Base-by-base conservation (phyloP, 2,797 vertebrate species). In the Glossophaga mutica region DNA sequence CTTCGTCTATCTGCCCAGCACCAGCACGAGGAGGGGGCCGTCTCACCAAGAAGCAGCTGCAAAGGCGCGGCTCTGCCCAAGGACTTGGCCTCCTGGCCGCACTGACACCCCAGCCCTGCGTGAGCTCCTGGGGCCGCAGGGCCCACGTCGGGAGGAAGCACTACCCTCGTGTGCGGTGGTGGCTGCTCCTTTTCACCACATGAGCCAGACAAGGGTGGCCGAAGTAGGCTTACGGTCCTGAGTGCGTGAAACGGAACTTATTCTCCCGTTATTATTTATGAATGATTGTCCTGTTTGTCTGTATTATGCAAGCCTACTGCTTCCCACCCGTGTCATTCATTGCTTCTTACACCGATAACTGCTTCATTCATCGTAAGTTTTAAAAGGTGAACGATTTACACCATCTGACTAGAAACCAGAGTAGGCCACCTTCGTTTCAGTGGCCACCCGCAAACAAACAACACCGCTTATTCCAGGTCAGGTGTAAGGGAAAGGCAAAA, bases 11-110 rank as follows among this genome's bases (percentile, higher is more conserved):
- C 76, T 65, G 26, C 50, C 97, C 71, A 83, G 91, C 89, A 87
- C 34, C 50, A 34, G 62, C 42, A 65, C 70, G 70, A 83, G n/a
- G 10, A 94, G 55, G 68, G 55, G 78, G 77, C 34, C 11, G 83
- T 42, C 59, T 96, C 88, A 93, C 84, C 88, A 96, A 92, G 90
- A 78, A 94, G 94, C 50, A 57, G 90, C 71, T 15, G 14, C 79
- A 39, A 78, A 91, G 79, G 92, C 37, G 44, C 48, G 93, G 48
- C 46, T 95, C 78, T 42, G 22, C 48, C 85, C 57, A 81, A 19
- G 16, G 52, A 55, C 57, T 44, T 71, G 71, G 81, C 94, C 3
- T 50, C 9, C 34, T 11, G 92, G 65, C 79, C 89, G 42, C 24
- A 57, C 5, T 37, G 84, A 50, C 71, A 85, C 73, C 85, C 46